A percentile compares a stretch with the other conserved stretches of the same genome.
Conservation (phyloP, 2,888 invertebrate species). For the Sylvicola fuscatus region DNA sequence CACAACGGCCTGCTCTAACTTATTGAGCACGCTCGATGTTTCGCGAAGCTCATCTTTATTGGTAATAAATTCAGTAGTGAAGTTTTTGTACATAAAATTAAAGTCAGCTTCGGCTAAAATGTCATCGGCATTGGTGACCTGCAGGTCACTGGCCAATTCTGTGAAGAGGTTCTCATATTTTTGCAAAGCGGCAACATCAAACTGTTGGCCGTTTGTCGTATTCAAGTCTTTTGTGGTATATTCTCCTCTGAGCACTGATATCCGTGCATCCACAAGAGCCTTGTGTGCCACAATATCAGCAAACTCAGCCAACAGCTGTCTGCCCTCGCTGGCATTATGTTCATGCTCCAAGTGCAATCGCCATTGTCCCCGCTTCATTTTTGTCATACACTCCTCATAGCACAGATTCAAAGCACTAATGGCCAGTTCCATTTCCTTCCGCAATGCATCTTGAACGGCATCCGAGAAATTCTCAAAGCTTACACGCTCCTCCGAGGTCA, state of each 20-base stretch:
- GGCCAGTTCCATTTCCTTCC: constrained; percentile 49
- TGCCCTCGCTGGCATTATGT: constrained; percentile 26
- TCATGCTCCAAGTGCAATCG: constrained; percentile 27
- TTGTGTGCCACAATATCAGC: constrained; percentile 53
- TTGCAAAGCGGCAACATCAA: constrained; percentile 15
- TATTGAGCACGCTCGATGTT: constrained; percentile 15
- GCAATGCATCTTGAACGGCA: constrained; percentile 47
- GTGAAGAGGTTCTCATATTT: constrained; percentile 19
- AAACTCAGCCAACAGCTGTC: constrained; percentile 36
- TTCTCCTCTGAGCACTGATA: constrained; percentile 42
- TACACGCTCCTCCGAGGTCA: constrained; percentile 44
- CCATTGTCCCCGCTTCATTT: constrained; percentile 30
- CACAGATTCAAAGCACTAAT: constrained; percentile 43
- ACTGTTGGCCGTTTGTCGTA: constrained; percentile 4
- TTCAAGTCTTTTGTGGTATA: constrained; percentile 13
- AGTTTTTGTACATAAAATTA: constrained; percentile 19
- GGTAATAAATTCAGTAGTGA: constrained; percentile 15
- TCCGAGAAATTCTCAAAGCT: constrained; percentile 56
- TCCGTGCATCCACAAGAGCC: constrained; percentile 54
- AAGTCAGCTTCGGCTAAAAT: constrained; percentile 20
- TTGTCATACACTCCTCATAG: constrained; percentile 41
- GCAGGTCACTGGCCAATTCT: constrained; percentile 17
- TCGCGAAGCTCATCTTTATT: constrained; percentile 17
- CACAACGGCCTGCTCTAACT: constrained; percentile 16
- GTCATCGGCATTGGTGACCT: constrained; percentile 17